phyloP scores from a whole-genome alignment of 2,113 vertebrate genomes.

The Gopherus flavomarginatus region DNA sequence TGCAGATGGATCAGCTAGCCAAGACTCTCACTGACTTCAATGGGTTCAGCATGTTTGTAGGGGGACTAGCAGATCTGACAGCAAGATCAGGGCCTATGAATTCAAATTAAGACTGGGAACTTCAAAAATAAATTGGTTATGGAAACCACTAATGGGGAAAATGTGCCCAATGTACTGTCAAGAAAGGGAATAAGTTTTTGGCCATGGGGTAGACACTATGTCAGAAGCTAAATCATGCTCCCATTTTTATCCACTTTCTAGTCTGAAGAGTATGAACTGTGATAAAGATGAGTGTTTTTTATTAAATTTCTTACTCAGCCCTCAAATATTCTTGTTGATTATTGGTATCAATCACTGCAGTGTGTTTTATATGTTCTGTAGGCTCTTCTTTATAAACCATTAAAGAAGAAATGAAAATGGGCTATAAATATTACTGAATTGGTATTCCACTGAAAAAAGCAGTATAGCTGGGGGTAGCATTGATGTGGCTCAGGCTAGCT shows the following conservation, averaged over 20 bases:
- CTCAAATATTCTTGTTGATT: no score
- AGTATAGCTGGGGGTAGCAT: background rate
- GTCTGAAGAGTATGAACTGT: background rate
- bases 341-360: no score
- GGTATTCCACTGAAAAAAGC: background rate
- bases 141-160: background rate
- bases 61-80: background rate
- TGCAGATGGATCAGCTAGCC: background rate
- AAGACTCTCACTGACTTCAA: background rate
- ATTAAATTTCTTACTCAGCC: no score
- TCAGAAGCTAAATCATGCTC: background rate
- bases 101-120: background rate
- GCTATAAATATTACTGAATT: background rate
- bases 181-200: background rate
- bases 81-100: background rate
- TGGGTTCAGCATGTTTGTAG: background rate
- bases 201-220: background rate
- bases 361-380: background rate
- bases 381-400: background rate
- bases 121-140: background rate
- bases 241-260: background rate
- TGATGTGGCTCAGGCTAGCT: background rate
- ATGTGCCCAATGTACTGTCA: background rate
- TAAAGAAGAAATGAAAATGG: background rate
- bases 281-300: no score